Conservation (phyloP, 2,888 invertebrate species). For the Protophormia terraenovae region DNA sequence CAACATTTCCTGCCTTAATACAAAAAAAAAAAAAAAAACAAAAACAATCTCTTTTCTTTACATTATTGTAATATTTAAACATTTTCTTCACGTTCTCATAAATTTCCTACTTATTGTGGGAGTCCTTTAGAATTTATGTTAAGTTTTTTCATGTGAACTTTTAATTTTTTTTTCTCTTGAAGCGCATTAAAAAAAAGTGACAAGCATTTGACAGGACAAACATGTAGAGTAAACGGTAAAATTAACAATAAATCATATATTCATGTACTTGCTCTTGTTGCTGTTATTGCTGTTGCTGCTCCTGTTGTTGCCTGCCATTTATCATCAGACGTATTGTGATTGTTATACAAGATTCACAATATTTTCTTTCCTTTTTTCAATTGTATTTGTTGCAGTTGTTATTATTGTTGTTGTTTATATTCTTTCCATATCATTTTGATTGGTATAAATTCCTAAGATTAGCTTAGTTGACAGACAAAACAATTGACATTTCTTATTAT, state of each 20-base stretch:
- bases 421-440: slow-evolving; percentile 32
- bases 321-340: slow-evolving; percentile 12
- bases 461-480: slow-evolving; percentile 57
- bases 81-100: slow-evolving; percentile 17
- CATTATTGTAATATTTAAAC: not conserved
- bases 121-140: slow-evolving; percentile 10
- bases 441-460: slow-evolving; percentile 45
- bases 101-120: slow-evolving; percentile 28
- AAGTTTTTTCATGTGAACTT: not conserved
- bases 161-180: too few relatives aligned
- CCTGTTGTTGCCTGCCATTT: slow-evolving; percentile 22
- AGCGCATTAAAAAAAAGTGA: slow-evolving; percentile 54
- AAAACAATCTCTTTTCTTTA: too few relatives aligned
- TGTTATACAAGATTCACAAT: slow-evolving; percentile 24
- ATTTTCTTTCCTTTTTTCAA: not conserved
- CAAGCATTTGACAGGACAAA: slow-evolving; percentile 63
- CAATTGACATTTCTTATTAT: slow-evolving; percentile 60
- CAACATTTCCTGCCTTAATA: not conserved
- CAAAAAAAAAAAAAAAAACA: too few relatives aligned
- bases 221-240: slow-evolving; percentile 61
- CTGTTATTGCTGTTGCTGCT: not conserved
- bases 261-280: slow-evolving; percentile 13
- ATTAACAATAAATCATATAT: slow-evolving; percentile 58
- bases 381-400: too few relatives aligned
- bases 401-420: not conserved